Base-by-base conservation (phyloP, 1,140 invertebrate species). In the Lutraria rhynchaena region DNA sequence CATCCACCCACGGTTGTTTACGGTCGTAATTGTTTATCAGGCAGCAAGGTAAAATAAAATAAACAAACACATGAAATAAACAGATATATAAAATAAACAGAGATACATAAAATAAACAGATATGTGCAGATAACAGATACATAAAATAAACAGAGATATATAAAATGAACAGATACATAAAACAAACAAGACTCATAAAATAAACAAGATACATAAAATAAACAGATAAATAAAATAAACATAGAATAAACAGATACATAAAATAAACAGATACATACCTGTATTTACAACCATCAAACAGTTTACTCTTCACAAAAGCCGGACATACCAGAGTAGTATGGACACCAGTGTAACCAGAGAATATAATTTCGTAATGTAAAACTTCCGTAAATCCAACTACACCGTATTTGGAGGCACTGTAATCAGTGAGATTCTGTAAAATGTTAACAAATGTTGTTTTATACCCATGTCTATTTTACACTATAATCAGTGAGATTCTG, bases 321-420 rank as follows among this genome's bases (percentile, higher is more conserved):
- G 98, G 97, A 90, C 97, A 98, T 61, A 99, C 95, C 4, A 96
- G 94, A 0, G 98, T 98, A 0, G 96, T 97, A 83, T 96, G 94
- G 9, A 99, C 95, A 49, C 96, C 96, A 76, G 83, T 82, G 60
- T 89, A 78, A 0, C 87, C 88, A 7, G 65, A 73, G 60, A 88
- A 89, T 29, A 85, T 65, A 3, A 90, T 76, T 49, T 91, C 90
- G 51, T 88, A 89, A 75, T 87, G 88, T n/a, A 91, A 69, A 0
- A 97, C 95, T 89, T 98, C 97, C 83, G 98, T 96, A 91, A 98
- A 98, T 15, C 98, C 97, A 55, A 96, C 95, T 24, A 97, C 96
- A 13, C 97, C 98, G 89, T 96, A 97, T 94, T 99, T 99, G 0
- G 96, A 97, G 0, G 90, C 76, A 78, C 85, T 86, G 92, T 99